phyloP scores from a whole-genome alignment of 2,888 invertebrate genomes.

The Eudasyphora cyanicolor region DNA sequence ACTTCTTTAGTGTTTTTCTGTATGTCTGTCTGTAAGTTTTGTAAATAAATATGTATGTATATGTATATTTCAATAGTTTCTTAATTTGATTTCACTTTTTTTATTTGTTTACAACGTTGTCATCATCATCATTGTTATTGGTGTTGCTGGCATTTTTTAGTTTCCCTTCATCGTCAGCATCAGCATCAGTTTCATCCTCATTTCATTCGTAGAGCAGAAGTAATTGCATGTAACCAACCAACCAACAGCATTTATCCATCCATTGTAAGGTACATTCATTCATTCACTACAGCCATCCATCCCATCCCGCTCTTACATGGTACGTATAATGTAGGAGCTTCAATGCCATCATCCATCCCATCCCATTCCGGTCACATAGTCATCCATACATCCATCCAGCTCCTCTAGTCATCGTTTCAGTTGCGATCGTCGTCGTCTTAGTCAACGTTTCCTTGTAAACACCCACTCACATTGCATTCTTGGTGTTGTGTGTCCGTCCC shows the following conservation, averaged over 20 bases:
- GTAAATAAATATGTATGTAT: too few species aligned
- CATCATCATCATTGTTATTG: neutral
- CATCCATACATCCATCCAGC: too few species aligned
- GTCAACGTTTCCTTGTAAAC: conserved; percentile 27
- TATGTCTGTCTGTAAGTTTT: neutral
- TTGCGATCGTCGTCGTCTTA: too few species aligned
- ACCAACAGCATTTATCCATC: neutral
- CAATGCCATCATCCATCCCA: conserved; percentile 1
- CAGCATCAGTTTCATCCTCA: neutral
- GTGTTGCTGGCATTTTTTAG: neutral
- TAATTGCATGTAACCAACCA: conserved; percentile 14
- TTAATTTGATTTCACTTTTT: conserved; percentile 28
- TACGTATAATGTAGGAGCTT: neutral
- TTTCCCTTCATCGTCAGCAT: neutral
- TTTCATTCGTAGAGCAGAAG: conserved; percentile 6
- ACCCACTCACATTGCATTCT: conserved; percentile 17
- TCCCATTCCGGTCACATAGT: too few species aligned
- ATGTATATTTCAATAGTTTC: conserved; percentile 18
- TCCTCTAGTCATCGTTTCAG: too few species aligned
- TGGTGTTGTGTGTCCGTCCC: too few species aligned
- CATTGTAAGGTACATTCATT: neutral
- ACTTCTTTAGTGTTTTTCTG: neutral
- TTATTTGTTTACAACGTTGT: neutral
- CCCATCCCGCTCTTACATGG: neutral
- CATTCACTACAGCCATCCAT: conserved; percentile 6